Base-by-base conservation (phyloP, 2,797 vertebrate genomes). In the Bradypus variegatus region DNA sequence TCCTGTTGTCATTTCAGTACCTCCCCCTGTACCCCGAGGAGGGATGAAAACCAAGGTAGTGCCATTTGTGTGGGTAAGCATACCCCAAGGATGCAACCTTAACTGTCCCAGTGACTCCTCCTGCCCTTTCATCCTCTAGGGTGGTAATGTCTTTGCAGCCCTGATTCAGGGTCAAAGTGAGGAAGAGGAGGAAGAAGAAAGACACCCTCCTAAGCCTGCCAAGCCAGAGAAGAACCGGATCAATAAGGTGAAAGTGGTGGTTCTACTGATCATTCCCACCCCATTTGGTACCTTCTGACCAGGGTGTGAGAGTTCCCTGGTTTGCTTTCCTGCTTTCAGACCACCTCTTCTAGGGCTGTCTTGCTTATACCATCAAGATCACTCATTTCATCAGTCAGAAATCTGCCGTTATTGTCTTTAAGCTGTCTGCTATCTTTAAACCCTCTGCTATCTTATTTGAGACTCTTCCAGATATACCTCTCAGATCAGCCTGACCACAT, bases 101-200 rank as follows among this genome's bases (percentile, higher is more conserved):
- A 13, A n/a, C 50, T 29, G 31, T 45, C 31, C 89, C 7, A 0
- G 48, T 95, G 85, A 94, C 55, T 45, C 45, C 25, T 67, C 25
- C 6, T 36, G 7, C 41, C 53, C 33, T 95, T 84, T 95, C 55
- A 8, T 12, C 93, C 21, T 95, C 75, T 88, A 99, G 98, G 98
- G 97, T 11, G 97, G 98, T 65, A 99, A 99, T 93, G 98, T 98
- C 77, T 99, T 99, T 92, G 98, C 98, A 88, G 98, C 98, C 87
- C 97, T 99, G 70, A 98, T 97, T 92, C 98, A 98, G 85, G 96
- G 96, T 41, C 97, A 98, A 95, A 98, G 98, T 89, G 98, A 98
- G 41, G 97, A 97, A 0, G 98, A 98, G 29, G 97, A 98, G 0
- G 98, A 98, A 1, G 97, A 96, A 0, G 97, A 97, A 5, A 96